A percentile compares a stretch with the other conserved stretches of the same genome.
Evolutionary conservation across 2,888 invertebrate species (phyloP).

Genomic region (Halictus ligatus): DNA sequence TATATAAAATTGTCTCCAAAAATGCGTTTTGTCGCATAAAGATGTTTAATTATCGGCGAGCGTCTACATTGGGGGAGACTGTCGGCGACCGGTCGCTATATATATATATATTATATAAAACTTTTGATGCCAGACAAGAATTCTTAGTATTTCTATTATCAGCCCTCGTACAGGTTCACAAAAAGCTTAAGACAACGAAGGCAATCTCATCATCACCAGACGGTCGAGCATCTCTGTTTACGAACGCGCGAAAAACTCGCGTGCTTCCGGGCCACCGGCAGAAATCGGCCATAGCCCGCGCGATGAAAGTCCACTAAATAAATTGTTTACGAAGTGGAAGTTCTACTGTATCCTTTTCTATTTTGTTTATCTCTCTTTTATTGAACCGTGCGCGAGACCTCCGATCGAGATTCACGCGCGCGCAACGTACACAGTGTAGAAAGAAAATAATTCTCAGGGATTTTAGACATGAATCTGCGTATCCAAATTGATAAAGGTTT

Average conservation of each 20-base stretch:
- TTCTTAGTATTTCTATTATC: conserved; percentile 7
- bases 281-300: conserved; percentile 71
- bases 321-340: conserved; percentile 47
- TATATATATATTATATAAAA: conserved; percentile 2
- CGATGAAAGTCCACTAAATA: conserved; percentile 65
- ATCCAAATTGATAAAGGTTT: conserved; percentile 4
- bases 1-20: background rate
- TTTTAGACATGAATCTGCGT: background rate
- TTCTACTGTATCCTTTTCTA: conserved; percentile 65
- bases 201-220: conserved; percentile 19
- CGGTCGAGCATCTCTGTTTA: conserved; percentile 6
- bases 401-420: conserved; percentile 26
- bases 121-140: background rate
- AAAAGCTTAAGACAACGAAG: conserved; percentile 26
- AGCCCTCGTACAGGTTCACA: conserved; percentile 18
- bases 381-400: conserved; percentile 71
- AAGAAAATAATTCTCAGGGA: background rate
- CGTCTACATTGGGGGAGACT: background rate
- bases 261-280: conserved; percentile 45
- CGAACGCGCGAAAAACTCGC: conserved; percentile 4
- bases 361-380: conserved; percentile 62
- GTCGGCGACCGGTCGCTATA: background rate
- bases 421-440: conserved; percentile 21
- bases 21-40: background rate
- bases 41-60: background rate